These are phyloP conservation scores for Acrobasis repandana DNA, from an alignment of 2,888 invertebrate genomes.

Conservation along the genomic window DNA sequence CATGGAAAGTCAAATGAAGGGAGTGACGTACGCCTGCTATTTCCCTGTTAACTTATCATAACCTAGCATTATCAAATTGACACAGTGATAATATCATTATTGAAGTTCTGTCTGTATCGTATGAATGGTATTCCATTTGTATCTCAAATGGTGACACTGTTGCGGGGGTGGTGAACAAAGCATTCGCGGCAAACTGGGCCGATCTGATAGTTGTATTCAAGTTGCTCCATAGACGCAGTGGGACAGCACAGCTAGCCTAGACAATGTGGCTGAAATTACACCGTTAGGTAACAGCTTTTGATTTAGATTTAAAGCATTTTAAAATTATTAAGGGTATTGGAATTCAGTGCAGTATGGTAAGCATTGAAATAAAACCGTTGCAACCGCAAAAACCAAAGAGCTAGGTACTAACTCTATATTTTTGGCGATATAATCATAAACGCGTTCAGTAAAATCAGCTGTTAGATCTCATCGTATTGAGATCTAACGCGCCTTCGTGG, in stretches of 20 bases:
- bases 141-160: conserved; percentile 1
- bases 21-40: neutral
- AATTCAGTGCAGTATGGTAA: no score
- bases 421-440: no score
- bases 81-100: conserved; percentile 10
- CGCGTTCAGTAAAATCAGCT: no score
- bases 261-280: conserved; percentile 10
- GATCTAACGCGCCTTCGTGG: no score
- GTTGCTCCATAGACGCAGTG: neutral
- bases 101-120: neutral
- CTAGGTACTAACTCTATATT: no score
- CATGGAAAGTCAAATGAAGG: no score
- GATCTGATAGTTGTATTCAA: conserved; percentile 12
- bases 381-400: no score
- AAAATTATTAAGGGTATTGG: neutral
- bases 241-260: neutral
- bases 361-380: no score
- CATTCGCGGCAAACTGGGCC: conserved; percentile 11
- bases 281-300: conserved; percentile 4
- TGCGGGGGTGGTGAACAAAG: conserved; percentile 13
- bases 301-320: conserved; percentile 1
- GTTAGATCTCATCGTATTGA: no score
- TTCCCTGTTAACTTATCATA: neutral
- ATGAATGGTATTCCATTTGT: conserved; percentile 7
- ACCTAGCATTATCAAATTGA: neutral